A percentile compares a stretch with the other conserved stretches of the same genome.
These are phyloP conservation scores for Meganola albula DNA, from an alignment of 2,888 invertebrate genomes.

Conservation along the genomic window DNA sequence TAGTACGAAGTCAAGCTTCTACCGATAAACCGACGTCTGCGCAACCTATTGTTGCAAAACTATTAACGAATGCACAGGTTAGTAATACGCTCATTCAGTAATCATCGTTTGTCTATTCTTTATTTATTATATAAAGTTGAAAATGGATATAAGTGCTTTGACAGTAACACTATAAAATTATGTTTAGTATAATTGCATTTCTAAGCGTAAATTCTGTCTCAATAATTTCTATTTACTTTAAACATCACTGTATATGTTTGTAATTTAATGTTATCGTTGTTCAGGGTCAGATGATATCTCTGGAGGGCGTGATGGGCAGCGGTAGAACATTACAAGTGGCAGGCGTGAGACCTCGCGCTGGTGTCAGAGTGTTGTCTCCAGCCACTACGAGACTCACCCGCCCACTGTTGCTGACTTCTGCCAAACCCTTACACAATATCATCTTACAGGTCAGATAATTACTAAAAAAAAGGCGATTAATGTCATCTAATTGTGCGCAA, in stretches of 20 bases:
- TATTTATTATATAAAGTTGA: no score
- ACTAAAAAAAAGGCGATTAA: no score
- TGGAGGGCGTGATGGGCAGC: constrained; percentile 45
- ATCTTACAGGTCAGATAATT: constrained; percentile 69
- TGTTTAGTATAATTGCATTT: no score
- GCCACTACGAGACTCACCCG: constrained; percentile 40
- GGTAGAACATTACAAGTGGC: constrained; percentile 20
- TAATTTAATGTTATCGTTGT: constrained; percentile 3
- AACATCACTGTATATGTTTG: no score
- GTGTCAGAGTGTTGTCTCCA: constrained; percentile 51
- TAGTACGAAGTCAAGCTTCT: constrained; percentile 51
- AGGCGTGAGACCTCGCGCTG: constrained; percentile 28
- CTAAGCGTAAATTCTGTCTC: no score
- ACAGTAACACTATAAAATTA: no score
- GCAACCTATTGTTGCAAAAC: constrained; percentile 83
- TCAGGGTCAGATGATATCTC: constrained; percentile 62
- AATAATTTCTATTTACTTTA: no score
- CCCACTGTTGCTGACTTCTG: constrained; percentile 54
- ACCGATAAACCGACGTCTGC: constrained; percentile 47
- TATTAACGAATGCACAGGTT: constrained; percentile 84
- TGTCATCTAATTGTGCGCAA: no score
- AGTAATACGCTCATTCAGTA: no score
- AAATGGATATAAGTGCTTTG: no score
- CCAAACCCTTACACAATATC: constrained; percentile 62
- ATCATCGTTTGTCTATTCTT: no score